Percentiles rank a stretch among this genome's conserved stretches.
Conservation (phyloP, 1,140 invertebrate species). For the Rhopalosiphum maidis region DNA sequence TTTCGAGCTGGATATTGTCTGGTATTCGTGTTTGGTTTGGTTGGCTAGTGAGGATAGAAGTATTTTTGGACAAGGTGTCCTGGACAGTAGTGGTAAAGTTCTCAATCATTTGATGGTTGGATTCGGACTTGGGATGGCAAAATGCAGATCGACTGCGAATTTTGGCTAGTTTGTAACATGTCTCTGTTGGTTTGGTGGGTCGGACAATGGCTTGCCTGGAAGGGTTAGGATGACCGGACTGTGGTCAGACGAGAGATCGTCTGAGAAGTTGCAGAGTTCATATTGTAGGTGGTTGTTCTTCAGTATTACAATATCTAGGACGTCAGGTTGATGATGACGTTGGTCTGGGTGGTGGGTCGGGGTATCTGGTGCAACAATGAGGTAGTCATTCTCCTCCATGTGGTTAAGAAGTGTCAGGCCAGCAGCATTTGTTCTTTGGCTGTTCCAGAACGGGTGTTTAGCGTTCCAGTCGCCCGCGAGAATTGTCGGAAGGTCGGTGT, state of each 20-base stretch:
- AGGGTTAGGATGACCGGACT: not conserved
- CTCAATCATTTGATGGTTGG: not conserved
- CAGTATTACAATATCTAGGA: not conserved
- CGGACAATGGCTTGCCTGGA: no score
- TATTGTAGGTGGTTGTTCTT: not conserved
- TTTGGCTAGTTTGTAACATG: not conserved
- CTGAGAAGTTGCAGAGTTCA: not conserved
- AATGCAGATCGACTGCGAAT: not conserved
- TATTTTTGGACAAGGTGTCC: not conserved
- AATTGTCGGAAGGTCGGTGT: not conserved
- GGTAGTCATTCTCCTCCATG: not conserved
- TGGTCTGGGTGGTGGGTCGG: not conserved
- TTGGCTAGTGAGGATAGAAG: not conserved
- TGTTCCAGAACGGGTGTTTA: not conserved
- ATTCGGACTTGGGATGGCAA: not conserved
- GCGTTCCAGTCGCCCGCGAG: not conserved
- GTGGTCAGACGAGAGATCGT: constrained; percentile 13
- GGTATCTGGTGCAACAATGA: not conserved
- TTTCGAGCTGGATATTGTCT: not conserved
- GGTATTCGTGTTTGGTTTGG: not conserved
- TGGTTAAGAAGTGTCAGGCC: not conserved
- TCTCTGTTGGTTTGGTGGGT: not conserved
- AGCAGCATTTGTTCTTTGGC: not conserved
- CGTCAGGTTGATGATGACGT: not conserved
- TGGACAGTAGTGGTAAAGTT: not conserved